Evolutionary conservation across 2,888 invertebrate genomes (phyloP), one percentile per base, ranked within the genome.

Genomic region (Teinopalpus imperialis): DNA sequence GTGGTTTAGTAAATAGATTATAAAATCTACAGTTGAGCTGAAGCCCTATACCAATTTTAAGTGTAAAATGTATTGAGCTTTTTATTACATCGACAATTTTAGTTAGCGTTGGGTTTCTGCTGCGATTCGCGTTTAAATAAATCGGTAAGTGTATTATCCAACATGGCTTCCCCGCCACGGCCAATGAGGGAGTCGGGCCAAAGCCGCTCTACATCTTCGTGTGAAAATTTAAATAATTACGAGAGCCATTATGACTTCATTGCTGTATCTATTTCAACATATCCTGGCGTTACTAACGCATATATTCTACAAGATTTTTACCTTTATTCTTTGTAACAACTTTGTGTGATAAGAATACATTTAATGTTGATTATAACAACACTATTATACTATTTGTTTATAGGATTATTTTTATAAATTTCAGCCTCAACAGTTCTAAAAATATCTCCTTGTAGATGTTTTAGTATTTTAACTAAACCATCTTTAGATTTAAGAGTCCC

Each of bases 61-160:
- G 3, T 29, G 13, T 7, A 13, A 23, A 29, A 20, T n/a, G 8
- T n/a, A 29, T 18, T 29, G 10, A 39, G 27, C 1, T 39, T 21
- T 39, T 1, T n/a, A n/a, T n/a, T n/a, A n/a, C 12, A 16, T 12
- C 27, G 9, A 7, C 18, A 14, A 29, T 39, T 27, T 7, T n/a
- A 7, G 20, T 29, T 45, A 65, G 60, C 70, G 67, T 57, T 64
- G 64, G 64, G 58, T 56, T 56, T 48, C 59, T 64, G 56, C n/a
- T 16, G 16, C 70, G 68, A 68, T 70, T 67, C 67, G 74, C 69
- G 71, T 73, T 79, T 72, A 76, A 81, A 81, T 78, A 81, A 79
- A 81, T 80, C 75, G 78, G 77, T 74, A 73, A 74, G 74, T 69
- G 74, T 78, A 74, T 81, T 82, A 80, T 71, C 81, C 79, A 82